A percentile compares a stretch with the other conserved stretches of the same genome.
Evolutionary conservation across 2,113 vertebrate genomes (phyloP).

Genomic region (Vulpes lagopus): DNA sequence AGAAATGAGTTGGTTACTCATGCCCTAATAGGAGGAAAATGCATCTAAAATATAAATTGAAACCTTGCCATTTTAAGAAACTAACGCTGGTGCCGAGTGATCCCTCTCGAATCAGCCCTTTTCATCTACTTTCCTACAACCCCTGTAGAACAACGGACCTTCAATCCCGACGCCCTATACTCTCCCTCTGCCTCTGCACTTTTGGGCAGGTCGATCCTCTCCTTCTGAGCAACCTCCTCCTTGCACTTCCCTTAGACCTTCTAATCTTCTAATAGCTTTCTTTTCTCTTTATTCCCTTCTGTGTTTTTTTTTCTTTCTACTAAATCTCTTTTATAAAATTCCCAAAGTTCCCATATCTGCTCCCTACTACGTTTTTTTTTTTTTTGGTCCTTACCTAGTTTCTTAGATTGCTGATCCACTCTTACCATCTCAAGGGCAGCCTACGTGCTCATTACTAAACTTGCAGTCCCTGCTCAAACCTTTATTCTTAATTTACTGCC

Average conservation of each 20-base stretch:
- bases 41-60: conserved; percentile 34
- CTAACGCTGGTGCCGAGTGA: background rate
- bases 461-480: background rate
- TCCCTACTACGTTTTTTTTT: background rate
- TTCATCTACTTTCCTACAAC: background rate
- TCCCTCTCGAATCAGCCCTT: background rate
- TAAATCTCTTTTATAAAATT: background rate
- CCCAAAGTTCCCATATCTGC: background rate
- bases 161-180: background rate
- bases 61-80: conserved; percentile 8
- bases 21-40: background rate
- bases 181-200: background rate
- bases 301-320: background rate
- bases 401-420: background rate
- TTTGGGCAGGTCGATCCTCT: background rate
- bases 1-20: conserved; percentile 55
- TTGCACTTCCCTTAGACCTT: background rate
- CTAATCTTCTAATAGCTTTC: background rate
- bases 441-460: background rate
- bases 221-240: background rate
- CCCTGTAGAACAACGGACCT: background rate
- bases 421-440: background rate
- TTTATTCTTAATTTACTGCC: background rate
- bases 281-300: background rate
- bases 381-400: background rate